A percentile compares a stretch with the other conserved stretches of the same genome.
Conservation (phyloP, 2,113 vertebrate species). For the Cranoglanis bouderius region DNA sequence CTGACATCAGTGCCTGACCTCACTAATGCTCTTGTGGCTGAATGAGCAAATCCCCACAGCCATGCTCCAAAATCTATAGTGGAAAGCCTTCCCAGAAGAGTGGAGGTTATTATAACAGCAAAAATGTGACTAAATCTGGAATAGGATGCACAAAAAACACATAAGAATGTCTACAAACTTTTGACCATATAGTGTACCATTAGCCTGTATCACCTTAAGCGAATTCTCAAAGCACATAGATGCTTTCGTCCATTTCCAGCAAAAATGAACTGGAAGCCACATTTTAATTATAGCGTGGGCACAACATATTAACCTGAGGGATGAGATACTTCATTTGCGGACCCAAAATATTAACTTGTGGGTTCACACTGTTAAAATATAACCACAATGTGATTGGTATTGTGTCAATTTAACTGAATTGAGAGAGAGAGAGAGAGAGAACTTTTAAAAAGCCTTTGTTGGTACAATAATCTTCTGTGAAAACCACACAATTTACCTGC, state of each 20-base stretch:
- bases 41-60: background rate
- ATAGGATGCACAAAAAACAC: background rate
- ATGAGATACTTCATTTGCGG: background rate
- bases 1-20: background rate
- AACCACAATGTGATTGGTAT: background rate
- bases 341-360: background rate
- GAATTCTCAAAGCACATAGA: background rate
- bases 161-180: background rate
- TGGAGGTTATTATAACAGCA: background rate
- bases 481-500: background rate
- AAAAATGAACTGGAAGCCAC: background rate
- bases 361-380: background rate
- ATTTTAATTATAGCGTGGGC: background rate
- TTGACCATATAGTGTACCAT: background rate
- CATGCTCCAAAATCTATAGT: background rate
- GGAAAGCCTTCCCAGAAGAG: background rate
- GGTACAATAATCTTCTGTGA: background rate
- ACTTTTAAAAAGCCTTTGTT: background rate
- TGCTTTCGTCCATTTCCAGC: background rate
- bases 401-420: background rate
- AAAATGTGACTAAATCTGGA: background rate
- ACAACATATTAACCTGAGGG: background rate
- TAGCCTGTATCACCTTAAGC: background rate
- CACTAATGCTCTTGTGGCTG: background rate
- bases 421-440: background rate